A percentile compares a stretch with the other conserved stretches of the same genome.
Evolutionary conservation across 2,113 vertebrate species (phyloP).

Genomic region (Xyliphius kryptos): DNA sequence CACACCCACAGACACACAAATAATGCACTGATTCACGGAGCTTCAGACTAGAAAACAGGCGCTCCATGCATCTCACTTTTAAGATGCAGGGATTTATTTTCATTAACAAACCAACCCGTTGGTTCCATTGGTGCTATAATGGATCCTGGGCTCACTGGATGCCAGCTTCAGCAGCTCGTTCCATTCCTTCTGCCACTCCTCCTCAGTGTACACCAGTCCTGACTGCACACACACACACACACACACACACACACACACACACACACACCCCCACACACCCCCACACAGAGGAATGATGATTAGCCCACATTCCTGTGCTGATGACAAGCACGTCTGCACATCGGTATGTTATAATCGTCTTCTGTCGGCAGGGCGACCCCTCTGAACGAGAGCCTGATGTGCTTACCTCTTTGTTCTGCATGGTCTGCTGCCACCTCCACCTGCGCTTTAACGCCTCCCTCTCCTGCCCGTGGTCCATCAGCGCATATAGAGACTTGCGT

Average conservation of each 20-base stretch:
- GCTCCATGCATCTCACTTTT: no score
- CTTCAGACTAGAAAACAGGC: not conserved
- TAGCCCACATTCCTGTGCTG: constrained; percentile 5
- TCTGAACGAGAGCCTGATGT: not conserved
- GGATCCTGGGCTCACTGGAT: constrained; percentile 83
- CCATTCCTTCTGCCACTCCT: constrained; percentile 99
- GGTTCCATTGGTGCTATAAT: constrained; percentile 77
- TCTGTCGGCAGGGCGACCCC: not conserved
- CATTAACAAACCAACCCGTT: constrained; percentile 63
- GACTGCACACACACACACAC: constrained; percentile 65
- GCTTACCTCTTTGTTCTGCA: constrained; percentile 96
- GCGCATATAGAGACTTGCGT: constrained; percentile 79
- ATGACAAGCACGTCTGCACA: not conserved
- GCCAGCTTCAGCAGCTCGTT: constrained; percentile 86
- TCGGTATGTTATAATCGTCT: not conserved
- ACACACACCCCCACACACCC: no score
- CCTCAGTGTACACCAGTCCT: constrained; percentile 91
- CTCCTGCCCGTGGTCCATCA: constrained; percentile 86
- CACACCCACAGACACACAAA: not conserved
- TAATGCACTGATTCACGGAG: not conserved
- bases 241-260: constrained; percentile 26
- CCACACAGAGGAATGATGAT: not conserved
- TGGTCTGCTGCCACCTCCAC: constrained; percentile 95
- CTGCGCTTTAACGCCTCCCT: constrained; percentile 80
- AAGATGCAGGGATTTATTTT: not conserved